Conservation (phyloP, 2,888 invertebrate species). For the Abrostola tripartita region DNA sequence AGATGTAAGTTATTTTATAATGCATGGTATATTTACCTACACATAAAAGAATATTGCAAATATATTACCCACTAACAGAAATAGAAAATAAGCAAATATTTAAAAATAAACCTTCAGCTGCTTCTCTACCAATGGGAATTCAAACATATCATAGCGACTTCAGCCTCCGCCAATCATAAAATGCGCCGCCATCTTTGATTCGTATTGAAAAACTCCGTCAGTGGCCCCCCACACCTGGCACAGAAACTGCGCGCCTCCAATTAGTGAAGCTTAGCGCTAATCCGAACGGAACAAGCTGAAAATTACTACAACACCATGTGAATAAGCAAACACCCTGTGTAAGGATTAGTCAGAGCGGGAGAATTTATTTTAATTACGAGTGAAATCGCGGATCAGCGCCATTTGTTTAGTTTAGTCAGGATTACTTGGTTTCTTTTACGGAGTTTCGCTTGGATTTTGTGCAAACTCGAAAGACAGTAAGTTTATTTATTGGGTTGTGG, state of each 20-base stretch:
- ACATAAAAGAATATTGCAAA: too few relatives aligned
- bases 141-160: not conserved
- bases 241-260: conserved; percentile 73
- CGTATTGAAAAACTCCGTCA: conserved; percentile 29
- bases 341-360: conserved; percentile 62
- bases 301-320: conserved; percentile 76
- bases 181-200: not conserved
- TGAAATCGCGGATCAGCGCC: conserved; percentile 39
- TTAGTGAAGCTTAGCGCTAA: conserved; percentile 79
- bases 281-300: conserved; percentile 76
- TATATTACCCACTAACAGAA: too few relatives aligned
- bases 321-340: conserved; percentile 66
- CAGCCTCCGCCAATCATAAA: not conserved
- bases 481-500: conserved; percentile 28
- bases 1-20: too few relatives aligned
- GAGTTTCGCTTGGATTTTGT: conserved; percentile 25
- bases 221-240: conserved; percentile 47
- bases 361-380: conserved; percentile 72
- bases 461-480: conserved; percentile 18
- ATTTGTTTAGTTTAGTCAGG: conserved; percentile 51
- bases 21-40: too few relatives aligned
- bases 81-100: too few relatives aligned
- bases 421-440: conserved; percentile 32
- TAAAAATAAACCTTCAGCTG: too few relatives aligned
- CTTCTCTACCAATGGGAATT: not conserved